Conservation (phyloP, 92 coral and sea anemone genomes). For the Chrysogorgia sp. region DNA sequence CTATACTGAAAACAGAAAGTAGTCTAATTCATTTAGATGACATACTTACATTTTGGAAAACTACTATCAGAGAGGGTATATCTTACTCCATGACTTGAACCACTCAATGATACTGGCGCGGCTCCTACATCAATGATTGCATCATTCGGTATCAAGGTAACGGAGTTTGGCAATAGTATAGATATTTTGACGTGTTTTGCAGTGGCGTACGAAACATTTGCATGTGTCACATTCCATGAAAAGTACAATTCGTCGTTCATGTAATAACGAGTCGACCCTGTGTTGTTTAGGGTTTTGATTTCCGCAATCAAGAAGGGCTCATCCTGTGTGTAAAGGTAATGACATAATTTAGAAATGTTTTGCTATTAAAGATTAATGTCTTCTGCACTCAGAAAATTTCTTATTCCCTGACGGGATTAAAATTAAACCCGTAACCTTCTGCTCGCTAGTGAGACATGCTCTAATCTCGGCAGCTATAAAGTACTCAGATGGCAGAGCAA, state of each 20-base stretch:
- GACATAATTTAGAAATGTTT: too few species aligned
- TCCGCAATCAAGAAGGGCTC: conserved; percentile 72
- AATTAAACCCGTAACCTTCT: too few species aligned
- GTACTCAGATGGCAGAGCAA: too few species aligned
- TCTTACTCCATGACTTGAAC: conserved; percentile 28
- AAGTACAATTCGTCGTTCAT: conserved; percentile 67
- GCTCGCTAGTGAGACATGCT: too few species aligned
- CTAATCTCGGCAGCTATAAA: too few species aligned
- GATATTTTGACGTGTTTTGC: conserved; percentile 64
- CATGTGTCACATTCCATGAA: conserved; percentile 69
- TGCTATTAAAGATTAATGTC: too few species aligned
- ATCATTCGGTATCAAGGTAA: background rate
- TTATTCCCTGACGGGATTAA: too few species aligned
- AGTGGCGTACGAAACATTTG: conserved; percentile 79
- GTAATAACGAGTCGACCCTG: conserved; percentile 69
- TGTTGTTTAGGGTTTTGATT: conserved; percentile 67
- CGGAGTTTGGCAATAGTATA: conserved; percentile 21
- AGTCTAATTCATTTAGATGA: too few species aligned
- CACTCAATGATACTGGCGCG: background rate
- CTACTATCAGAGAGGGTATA: background rate
- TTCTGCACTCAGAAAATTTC: too few species aligned
- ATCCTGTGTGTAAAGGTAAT: conserved; percentile 4
- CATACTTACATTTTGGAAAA: conserved; percentile 43
- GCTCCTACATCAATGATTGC: background rate
- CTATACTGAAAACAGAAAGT: too few species aligned